Percentiles rank a stretch among this genome's conserved stretches.
These are phyloP conservation scores for Otis tarda DNA, from an alignment of 2,113 vertebrate species.

Conservation along the genomic window DNA sequence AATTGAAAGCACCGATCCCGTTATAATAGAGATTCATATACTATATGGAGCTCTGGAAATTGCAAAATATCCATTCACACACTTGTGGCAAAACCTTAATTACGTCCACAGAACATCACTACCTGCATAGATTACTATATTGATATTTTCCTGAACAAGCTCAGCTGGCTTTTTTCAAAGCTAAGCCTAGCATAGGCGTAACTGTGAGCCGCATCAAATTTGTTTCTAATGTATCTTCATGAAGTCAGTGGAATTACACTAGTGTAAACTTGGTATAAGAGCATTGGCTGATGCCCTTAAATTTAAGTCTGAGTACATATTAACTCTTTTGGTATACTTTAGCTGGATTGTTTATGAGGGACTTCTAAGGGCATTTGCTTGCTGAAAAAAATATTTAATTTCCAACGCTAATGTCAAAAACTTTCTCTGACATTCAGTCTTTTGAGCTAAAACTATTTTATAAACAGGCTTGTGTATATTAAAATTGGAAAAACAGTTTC, in stretches of 20 bases:
- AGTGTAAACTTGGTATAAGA: neutral
- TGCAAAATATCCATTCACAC: neutral
- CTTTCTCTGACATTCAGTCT: neutral
- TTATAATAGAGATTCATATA: neutral
- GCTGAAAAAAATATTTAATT: neutral
- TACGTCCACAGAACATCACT: neutral
- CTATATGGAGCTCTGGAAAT: neutral
- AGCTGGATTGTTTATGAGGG: neutral
- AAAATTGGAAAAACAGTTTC: neutral
- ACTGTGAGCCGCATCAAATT: neutral
- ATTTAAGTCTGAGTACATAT: neutral
- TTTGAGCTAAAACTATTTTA: neutral
- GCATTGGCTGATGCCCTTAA: neutral
- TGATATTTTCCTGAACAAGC: neutral
- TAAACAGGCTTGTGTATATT: rapidly evolving
- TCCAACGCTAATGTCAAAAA: neutral
- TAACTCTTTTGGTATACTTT: neutral
- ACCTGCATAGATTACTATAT: neutral
- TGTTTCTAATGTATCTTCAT: neutral
- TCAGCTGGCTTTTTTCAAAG: neutral
- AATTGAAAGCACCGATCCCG: neutral
- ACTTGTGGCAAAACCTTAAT: neutral
- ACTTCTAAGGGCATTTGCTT: neutral
- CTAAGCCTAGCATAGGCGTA: neutral
- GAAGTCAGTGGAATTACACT: neutral